phyloP scores from a whole-genome alignment of 2,888 invertebrate genomes.

The Dryobota labecula region DNA sequence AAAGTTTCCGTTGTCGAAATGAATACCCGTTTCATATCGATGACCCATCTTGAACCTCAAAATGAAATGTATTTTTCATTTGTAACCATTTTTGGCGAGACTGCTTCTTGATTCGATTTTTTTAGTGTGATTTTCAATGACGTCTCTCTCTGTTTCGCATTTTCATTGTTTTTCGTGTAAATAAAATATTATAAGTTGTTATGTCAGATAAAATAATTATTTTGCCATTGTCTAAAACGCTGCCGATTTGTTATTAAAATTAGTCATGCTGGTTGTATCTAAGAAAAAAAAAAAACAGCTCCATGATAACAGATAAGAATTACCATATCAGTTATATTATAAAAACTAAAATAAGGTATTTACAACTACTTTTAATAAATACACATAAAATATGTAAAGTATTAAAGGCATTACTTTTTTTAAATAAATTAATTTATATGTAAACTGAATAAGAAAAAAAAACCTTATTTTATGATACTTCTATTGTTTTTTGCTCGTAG shows the following conservation, averaged over 20 bases:
- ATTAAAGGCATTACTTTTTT: not conserved
- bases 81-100: not conserved
- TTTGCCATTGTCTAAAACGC: not conserved
- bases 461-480: not conserved
- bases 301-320: too few relatives aligned
- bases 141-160: too few relatives aligned
- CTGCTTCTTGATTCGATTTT: constrained; percentile 1
- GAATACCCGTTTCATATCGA: constrained; percentile 29
- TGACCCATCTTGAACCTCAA: constrained; percentile 21
- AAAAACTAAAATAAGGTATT: not conserved
- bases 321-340: not conserved
- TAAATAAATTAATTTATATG: too few relatives aligned
- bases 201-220: not conserved
- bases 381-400: not conserved
- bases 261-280: not conserved
- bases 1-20: constrained; percentile 10
- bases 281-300: not conserved
- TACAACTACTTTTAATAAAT: not conserved
- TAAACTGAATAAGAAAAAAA: not conserved
- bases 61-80: not conserved
- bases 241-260: not conserved
- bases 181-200: not conserved
- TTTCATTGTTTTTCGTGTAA: not conserved
- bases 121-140: not conserved
- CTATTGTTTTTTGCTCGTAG: not conserved